Evolutionary conservation across 2,888 invertebrate genomes (phyloP).

Genomic region (Imbricaverruca yamaguchii): DNA sequence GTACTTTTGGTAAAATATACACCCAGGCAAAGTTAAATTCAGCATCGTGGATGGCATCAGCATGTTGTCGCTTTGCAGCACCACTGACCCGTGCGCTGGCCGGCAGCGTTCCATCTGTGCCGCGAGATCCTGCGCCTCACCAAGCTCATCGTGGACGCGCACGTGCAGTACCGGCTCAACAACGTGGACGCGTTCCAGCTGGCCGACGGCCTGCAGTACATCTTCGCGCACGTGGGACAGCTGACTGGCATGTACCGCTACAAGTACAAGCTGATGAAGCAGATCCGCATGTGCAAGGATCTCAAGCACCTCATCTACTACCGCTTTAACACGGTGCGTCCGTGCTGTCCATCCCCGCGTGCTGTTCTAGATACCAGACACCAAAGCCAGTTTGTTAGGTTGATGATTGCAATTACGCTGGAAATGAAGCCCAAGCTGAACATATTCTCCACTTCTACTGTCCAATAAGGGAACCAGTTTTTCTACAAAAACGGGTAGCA

Average conservation of each 20-base stretch:
- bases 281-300: conserved; percentile 99
- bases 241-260: conserved; percentile 99
- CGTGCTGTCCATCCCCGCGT: too few relatives aligned
- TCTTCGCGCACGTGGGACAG: conserved; percentile 98
- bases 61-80: too few relatives aligned
- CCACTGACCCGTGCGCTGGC: not conserved
- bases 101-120: conserved; percentile 92
- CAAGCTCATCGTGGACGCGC: conserved; percentile 96
- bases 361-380: too few relatives aligned
- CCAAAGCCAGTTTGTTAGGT: too few relatives aligned
- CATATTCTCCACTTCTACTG: too few relatives aligned
- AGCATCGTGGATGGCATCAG: too few relatives aligned
- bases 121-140: conserved; percentile 97
- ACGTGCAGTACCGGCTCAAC: conserved; percentile 97
- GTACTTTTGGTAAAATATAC: too few relatives aligned
- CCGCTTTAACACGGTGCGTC: conserved; percentile 88
- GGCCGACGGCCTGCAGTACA: conserved; percentile 96
- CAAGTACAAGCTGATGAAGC: conserved; percentile 96
- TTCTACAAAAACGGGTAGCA: too few relatives aligned
- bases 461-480: too few relatives aligned
- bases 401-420: too few relatives aligned
- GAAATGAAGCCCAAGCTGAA: too few relatives aligned
- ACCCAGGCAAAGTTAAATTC: too few relatives aligned
- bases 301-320: conserved; percentile 98
- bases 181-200: conserved; percentile 99